Percentiles rank a stretch among this genome's conserved stretches.
These are phyloP conservation scores for Pangasius sanitwongsei DNA, from an alignment of 2,797 vertebrate genomes.

Conservation along the genomic window DNA sequence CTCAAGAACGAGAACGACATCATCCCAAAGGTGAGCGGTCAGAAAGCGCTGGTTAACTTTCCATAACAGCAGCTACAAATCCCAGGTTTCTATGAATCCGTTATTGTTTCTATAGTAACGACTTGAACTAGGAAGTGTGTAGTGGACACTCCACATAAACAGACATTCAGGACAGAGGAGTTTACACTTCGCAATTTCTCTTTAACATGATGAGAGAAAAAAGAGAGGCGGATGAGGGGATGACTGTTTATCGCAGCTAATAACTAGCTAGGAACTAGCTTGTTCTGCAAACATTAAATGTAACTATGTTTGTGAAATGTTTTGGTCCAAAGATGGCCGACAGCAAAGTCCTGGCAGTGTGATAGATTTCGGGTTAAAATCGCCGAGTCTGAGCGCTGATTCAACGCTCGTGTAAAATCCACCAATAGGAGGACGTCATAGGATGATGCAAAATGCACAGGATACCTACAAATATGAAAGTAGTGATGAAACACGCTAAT, in stretches of 20 bases:
- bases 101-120: not conserved
- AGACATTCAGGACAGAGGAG: not conserved
- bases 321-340: not conserved
- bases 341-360: not conserved
- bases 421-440: not conserved
- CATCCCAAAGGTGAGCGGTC: constrained; percentile 84
- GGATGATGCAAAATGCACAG: not conserved
- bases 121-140: too few species aligned
- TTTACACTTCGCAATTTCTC: not conserved
- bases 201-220: not conserved
- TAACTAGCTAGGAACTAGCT: not conserved
- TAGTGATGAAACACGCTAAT: not conserved
- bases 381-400: not conserved
- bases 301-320: not conserved
- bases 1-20: constrained; percentile 98
- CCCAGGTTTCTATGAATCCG: not conserved
- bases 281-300: not conserved
- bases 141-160: not conserved
- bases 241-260: too few species aligned
- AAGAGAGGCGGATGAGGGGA: not conserved
- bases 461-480: not conserved
- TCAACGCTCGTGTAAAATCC: not conserved
- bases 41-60: too few species aligned
- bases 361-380: too few species aligned
- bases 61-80: not conserved